These are phyloP conservation scores for Muscicapa comitata DNA, from an alignment of 2,797 vertebrate species.

Conservation along the genomic window DNA sequence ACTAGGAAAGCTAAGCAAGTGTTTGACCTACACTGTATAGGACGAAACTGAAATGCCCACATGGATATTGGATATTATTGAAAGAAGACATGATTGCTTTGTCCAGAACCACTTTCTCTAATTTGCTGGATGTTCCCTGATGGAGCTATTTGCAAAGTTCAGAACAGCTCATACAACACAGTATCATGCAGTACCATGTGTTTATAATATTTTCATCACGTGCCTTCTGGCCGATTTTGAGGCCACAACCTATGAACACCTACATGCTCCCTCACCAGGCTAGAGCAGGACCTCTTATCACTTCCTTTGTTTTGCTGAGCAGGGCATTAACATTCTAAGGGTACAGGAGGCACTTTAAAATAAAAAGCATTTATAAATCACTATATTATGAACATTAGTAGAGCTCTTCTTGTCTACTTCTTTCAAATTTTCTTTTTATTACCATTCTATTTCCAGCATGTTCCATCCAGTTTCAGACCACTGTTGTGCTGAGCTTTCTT, in stretches of 20 bases:
- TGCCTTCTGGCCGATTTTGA: background rate
- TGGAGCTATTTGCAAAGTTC: background rate
- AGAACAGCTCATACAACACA: background rate
- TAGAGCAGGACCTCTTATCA: background rate
- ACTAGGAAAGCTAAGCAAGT: background rate
- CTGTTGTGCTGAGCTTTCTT: rapidly evolving
- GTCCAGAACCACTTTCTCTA: background rate
- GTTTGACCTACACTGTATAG: background rate
- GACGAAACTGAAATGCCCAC: background rate
- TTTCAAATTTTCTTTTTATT: background rate
- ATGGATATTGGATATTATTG: background rate
- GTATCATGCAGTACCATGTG: background rate
- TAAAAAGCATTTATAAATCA: background rate
- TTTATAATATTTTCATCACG: background rate
- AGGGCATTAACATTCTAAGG: background rate
- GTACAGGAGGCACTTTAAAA: background rate
- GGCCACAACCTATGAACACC: background rate
- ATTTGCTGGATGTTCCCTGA: background rate
- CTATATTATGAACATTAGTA: background rate
- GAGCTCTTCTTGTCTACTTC: background rate
- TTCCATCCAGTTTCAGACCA: background rate
- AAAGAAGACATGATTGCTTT: background rate
- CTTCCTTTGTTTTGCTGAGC: background rate
- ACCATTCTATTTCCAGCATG: background rate
- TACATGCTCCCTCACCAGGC: background rate